phyloP scores from a whole-genome alignment of 2,888 invertebrate species.

The Fabriciana adippe region DNA sequence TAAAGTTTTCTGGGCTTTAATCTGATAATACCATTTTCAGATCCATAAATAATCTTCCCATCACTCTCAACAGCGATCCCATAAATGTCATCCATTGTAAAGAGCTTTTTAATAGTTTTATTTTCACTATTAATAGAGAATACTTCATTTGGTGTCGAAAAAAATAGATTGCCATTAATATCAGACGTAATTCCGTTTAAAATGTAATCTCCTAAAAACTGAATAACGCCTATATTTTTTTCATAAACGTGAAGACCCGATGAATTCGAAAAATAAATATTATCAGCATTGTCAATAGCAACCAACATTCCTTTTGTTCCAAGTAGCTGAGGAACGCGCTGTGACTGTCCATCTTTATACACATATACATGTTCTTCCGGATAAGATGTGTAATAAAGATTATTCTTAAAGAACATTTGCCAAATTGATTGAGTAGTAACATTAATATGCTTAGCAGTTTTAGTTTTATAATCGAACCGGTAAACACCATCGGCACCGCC shows the following conservation, averaged over 20 bases:
- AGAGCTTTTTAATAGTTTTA: conserved; percentile 36
- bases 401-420: conserved; percentile 65
- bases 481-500: conserved; percentile 63
- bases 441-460: conserved; percentile 47
- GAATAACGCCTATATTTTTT: conserved; percentile 24
- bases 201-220: conserved; percentile 42
- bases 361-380: conserved; percentile 42
- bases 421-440: conserved; percentile 55
- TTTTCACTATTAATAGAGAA: conserved; percentile 41
- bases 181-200: conserved; percentile 46
- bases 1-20: conserved; percentile 36
- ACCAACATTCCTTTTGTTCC: conserved; percentile 43
- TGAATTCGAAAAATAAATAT: conserved; percentile 47
- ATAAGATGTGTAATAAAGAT: conserved; percentile 62
- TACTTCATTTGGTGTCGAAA: conserved; percentile 45
- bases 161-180: conserved; percentile 46
- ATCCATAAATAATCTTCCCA: conserved; percentile 44
- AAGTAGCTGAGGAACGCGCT: conserved; percentile 38
- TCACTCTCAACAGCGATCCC: conserved; percentile 43
- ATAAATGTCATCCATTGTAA: conserved; percentile 38
- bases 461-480: conserved; percentile 52
- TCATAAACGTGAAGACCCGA: conserved; percentile 41
- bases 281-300: conserved; percentile 41
- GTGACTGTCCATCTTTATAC: conserved; percentile 36
- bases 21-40: conserved; percentile 38